Evolutionary conservation across 2,113 vertebrate genomes (phyloP).

Genomic region (Ariopsis seemanni): DNA sequence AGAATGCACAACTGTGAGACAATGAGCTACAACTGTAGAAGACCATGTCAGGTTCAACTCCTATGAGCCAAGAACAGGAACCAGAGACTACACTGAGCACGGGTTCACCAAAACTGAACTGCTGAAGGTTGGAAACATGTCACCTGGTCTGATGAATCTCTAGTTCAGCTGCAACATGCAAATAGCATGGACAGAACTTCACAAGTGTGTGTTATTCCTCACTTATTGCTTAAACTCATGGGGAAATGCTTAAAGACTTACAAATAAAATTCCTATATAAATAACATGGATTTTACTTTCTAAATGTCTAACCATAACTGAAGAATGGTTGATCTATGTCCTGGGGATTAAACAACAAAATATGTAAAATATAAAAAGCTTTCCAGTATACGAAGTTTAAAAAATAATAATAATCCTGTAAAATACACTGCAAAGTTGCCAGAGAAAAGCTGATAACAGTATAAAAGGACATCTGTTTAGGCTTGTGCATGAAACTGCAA

Average conservation of each 20-base stretch:
- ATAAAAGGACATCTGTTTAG: neutral
- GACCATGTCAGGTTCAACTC: neutral
- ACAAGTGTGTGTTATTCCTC: too few species aligned
- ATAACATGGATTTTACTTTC: neutral
- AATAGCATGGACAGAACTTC: too few species aligned
- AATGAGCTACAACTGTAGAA: neutral
- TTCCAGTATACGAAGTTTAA: neutral
- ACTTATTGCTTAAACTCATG: too few species aligned
- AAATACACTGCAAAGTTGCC: neutral
- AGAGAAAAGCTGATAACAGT: neutral
- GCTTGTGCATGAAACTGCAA: neutral
- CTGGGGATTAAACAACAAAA: neutral
- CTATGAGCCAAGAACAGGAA: neutral
- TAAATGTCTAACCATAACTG: neutral
- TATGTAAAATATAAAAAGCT: neutral
- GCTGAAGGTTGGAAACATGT: too few species aligned
- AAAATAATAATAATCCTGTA: neutral
- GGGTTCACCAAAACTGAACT: neutral
- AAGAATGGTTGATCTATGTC: neutral
- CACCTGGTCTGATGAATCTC: too few species aligned
- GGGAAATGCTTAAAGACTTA: neutral
- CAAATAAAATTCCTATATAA: neutral
- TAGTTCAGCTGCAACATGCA: too few species aligned
- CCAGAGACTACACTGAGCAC: neutral
- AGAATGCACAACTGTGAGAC: neutral